A percentile compares a stretch with the other conserved stretches of the same genome.
These are phyloP conservation scores for Drosophila orena DNA, from an alignment of 1,140 invertebrate species.

Conservation along the genomic window DNA sequence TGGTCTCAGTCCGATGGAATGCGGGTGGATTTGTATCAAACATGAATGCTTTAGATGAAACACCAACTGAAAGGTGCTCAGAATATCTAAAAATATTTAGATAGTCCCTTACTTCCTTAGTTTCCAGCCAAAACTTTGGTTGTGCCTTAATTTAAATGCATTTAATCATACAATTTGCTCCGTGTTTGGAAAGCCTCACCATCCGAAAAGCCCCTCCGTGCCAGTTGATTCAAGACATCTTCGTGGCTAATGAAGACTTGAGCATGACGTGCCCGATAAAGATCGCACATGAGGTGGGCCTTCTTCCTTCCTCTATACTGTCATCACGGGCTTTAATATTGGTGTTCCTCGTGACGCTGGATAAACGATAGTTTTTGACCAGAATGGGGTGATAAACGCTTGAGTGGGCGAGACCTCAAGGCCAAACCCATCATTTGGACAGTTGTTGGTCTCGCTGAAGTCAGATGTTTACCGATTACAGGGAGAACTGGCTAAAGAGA, in stretches of 20 bases:
- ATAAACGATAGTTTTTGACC: constrained; percentile 22
- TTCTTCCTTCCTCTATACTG: constrained; percentile 17
- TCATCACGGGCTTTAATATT: constrained; percentile 33
- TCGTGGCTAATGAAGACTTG: constrained; percentile 77
- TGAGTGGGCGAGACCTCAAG: constrained; percentile 1
- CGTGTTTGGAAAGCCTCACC: constrained; percentile 26
- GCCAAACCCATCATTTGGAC: constrained; percentile 20
- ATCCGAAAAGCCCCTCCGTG: constrained; percentile 7
- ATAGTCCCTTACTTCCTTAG: too few species aligned
- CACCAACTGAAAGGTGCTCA: too few species aligned
- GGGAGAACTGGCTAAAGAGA: background rate
- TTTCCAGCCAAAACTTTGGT: constrained; percentile 2
- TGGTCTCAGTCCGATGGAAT: constrained; percentile 8
- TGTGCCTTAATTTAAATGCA: constrained; percentile 44
- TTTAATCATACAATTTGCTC: constrained; percentile 51
- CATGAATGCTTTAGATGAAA: too few species aligned
- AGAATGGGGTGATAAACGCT: constrained; percentile 63
- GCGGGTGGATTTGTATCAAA: constrained; percentile 1
- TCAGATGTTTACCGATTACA: constrained; percentile 2
- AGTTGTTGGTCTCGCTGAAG: constrained; percentile 25
- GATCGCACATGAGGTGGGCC: constrained; percentile 55
- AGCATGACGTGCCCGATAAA: constrained; percentile 77
- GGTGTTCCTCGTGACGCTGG: constrained; percentile 31
- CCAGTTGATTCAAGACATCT: constrained; percentile 47
- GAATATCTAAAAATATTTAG: too few species aligned